These are phyloP conservation scores for Sanderia malayensis DNA, from an alignment of 30 jellyfish, hydroid and myxozoan genomes.

Conservation along the genomic window DNA sequence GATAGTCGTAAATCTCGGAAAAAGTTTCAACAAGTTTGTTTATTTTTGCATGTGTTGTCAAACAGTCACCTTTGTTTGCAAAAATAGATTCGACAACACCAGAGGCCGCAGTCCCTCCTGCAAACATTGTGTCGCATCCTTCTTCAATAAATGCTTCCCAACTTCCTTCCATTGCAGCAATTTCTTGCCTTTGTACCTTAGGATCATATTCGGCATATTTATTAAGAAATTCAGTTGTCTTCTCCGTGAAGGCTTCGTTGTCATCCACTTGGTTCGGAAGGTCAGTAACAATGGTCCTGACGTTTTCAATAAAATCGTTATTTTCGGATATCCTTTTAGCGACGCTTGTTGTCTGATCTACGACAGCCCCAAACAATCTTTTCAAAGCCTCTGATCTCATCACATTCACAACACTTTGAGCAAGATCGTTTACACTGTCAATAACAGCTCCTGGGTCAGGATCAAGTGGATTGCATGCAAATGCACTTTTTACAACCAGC, in stretches of 20 bases:
- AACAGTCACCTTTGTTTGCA: conserved; percentile 29
- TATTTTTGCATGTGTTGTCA: conserved; percentile 30
- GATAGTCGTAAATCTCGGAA: conserved; percentile 44
- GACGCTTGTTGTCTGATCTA: conserved; percentile 14
- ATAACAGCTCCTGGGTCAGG: conserved; percentile 28
- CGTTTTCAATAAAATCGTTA: conserved; percentile 10
- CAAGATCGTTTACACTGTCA: conserved; percentile 26
- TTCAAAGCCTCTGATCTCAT: conserved; percentile 2
- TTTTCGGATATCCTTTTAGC: conserved; percentile 15
- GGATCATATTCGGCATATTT: conserved; percentile 46
- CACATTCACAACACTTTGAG: conserved; percentile 27
- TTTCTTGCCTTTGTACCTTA: conserved; percentile 43
- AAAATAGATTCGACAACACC: conserved; percentile 11
- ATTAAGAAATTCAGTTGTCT: neutral
- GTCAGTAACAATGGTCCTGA: neutral
- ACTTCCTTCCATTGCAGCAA: conserved; percentile 16
- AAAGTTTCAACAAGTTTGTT: conserved; percentile 21
- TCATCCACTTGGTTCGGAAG: conserved; percentile 2
- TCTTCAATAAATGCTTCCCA: conserved; percentile 48
- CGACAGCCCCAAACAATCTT: neutral
- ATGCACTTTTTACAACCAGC: conserved; percentile 7
- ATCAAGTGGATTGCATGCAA: conserved; percentile 31
- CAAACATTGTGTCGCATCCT: conserved; percentile 43
- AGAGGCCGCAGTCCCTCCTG: conserved; percentile 47
- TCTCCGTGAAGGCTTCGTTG: neutral